These are phyloP conservation scores for Aselliscus stoliczkanus DNA, from an alignment of 2,797 vertebrate species.

Conservation along the genomic window DNA sequence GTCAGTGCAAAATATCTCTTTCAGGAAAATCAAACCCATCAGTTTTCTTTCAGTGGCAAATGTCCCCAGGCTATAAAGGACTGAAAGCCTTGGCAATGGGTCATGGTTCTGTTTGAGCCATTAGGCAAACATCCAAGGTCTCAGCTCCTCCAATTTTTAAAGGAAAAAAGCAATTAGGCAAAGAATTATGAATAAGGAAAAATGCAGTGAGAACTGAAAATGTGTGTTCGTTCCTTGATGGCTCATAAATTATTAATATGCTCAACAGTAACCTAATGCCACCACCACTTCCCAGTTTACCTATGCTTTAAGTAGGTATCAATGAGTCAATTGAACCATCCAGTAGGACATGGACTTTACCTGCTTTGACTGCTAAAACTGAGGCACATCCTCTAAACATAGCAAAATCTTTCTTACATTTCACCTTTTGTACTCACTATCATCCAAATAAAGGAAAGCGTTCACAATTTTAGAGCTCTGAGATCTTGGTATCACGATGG, in stretches of 20 bases:
- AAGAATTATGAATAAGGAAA: conserved; percentile 66
- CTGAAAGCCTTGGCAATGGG: conserved; percentile 49
- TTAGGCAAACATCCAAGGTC: conserved; percentile 67
- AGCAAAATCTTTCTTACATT: background rate
- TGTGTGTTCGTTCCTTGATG: conserved; percentile 46
- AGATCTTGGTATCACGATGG: background rate
- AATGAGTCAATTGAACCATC: background rate
- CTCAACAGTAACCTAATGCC: background rate
- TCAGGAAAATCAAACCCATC: conserved; percentile 67
- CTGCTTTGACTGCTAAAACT: background rate
- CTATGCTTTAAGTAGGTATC: background rate
- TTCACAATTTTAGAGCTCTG: background rate
- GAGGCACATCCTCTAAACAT: background rate
- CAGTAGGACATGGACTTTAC: background rate
- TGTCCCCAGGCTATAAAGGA: conserved; percentile 20
- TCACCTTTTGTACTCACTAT: background rate
- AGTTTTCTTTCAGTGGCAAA: conserved; percentile 54
- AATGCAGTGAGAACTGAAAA: conserved; percentile 39
- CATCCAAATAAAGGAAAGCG: background rate
- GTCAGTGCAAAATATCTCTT: conserved; percentile 58
- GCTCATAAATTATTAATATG: conserved; percentile 55
- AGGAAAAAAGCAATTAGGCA: conserved; percentile 63
- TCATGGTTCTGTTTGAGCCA: conserved; percentile 41
- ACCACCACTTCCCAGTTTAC: background rate
- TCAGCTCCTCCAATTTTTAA: conserved; percentile 45